Percentiles rank a stretch among this genome's conserved stretches.
phyloP scores from a whole-genome alignment of 2,113 vertebrate species.

The Tetrao urogallus region DNA sequence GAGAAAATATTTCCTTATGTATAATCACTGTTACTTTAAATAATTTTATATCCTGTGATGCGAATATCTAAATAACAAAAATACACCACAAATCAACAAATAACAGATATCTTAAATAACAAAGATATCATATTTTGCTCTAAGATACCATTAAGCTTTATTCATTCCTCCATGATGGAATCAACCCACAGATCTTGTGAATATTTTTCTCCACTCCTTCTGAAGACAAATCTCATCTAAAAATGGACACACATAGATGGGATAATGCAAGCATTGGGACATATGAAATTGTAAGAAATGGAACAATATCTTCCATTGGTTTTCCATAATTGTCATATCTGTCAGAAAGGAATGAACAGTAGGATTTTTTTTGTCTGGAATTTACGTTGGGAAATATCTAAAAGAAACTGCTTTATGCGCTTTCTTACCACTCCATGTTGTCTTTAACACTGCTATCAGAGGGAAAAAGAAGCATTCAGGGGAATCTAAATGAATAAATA shows the following conservation, averaged over 20 bases:
- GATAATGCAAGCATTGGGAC: not conserved
- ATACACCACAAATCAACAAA: no score
- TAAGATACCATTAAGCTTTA: not conserved
- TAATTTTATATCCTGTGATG: not conserved
- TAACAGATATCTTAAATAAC: not conserved
- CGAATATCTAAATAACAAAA: not conserved
- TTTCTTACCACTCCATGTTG: not conserved
- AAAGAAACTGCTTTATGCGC: not conserved
- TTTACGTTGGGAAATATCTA: not conserved
- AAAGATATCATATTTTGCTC: not conserved
- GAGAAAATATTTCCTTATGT: not conserved
- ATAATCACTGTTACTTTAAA: not conserved
- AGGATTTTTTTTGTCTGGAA: not conserved
- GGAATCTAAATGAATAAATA: not conserved
- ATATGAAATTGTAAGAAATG: not conserved
- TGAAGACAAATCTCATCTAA: not conserved
- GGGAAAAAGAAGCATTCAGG: not conserved
- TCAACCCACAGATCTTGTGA: not conserved
- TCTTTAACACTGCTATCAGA: not conserved
- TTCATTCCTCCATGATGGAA: not conserved
- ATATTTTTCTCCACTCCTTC: not conserved
- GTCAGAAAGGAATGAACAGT: not conserved
- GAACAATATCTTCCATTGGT: not conserved
- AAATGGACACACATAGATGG: not conserved
- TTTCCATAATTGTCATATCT: not conserved